Evolutionary conservation across 1,140 invertebrate genomes (phyloP).

Genomic region (Zaprionus gabonicus): DNA sequence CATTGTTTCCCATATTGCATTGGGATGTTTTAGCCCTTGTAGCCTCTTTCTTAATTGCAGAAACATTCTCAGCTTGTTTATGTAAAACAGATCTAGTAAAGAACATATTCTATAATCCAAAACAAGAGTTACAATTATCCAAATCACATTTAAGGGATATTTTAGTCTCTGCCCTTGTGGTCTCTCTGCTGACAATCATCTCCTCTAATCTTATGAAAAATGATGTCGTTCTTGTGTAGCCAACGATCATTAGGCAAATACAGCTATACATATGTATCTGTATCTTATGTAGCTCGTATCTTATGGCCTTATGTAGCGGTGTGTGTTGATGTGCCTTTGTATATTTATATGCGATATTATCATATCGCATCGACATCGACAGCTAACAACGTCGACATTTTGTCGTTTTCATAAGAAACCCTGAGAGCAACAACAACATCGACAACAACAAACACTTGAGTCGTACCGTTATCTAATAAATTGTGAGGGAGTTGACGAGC

Average conservation of each 20-base stretch:
- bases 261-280: slow-evolving; percentile 40
- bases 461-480: slow-evolving; percentile 73
- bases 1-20: too few species aligned
- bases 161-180: not conserved
- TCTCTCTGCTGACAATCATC: slow-evolving; percentile 18
- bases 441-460: slow-evolving; percentile 48
- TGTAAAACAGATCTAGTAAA: not conserved
- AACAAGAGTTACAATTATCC: not conserved
- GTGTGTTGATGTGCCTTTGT: slow-evolving; percentile 45
- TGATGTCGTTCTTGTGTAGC: slow-evolving; percentile 55
- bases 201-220: slow-evolving; percentile 56
- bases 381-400: slow-evolving; percentile 75
- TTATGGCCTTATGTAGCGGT: slow-evolving; percentile 11
- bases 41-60: too few species aligned
- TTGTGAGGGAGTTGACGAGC: slow-evolving; percentile 76
- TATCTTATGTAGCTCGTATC: slow-evolving; percentile 23
- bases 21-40: too few species aligned
- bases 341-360: slow-evolving; percentile 59
- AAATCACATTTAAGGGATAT: not conserved
- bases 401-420: slow-evolving; percentile 71
- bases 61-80: not conserved
- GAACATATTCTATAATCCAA: not conserved
- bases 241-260: slow-evolving; percentile 67
- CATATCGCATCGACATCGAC: slow-evolving; percentile 68
- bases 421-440: slow-evolving; percentile 47